A percentile compares a stretch with the other conserved stretches of the same genome.
Evolutionary conservation across 1,140 invertebrate species (phyloP).

Genomic region (Microvelia longipes): DNA sequence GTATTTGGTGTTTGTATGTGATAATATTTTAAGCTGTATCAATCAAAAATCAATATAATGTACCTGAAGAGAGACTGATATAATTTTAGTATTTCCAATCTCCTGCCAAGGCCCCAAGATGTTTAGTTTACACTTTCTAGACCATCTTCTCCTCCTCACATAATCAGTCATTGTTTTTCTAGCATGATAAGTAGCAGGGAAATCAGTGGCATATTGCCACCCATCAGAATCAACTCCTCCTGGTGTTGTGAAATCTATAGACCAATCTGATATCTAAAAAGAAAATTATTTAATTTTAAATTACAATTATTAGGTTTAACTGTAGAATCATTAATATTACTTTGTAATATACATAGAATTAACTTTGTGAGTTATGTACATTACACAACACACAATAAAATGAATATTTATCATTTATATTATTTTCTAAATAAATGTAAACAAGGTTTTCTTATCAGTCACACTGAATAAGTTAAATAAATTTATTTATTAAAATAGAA

Average conservation of each 20-base stretch:
- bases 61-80: constrained; percentile 64
- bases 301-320: constrained; percentile 1
- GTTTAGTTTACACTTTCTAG: constrained; percentile 58
- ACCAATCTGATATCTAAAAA: constrained; percentile 66
- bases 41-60: constrained; percentile 12
- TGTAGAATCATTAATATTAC: background rate
- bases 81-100: constrained; percentile 63
- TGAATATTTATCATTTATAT: no score
- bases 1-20: no score
- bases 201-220: constrained; percentile 89
- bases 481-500: no score
- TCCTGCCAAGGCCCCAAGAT: constrained; percentile 78
- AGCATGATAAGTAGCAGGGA: constrained; percentile 67
- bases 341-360: no score
- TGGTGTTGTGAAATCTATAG: constrained; percentile 69
- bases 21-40: background rate
- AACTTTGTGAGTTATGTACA: no score
- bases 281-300: constrained; percentile 6
- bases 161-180: constrained; percentile 77
- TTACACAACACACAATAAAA: no score
- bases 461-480: no score
- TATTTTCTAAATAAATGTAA: no score
- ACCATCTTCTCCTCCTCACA: constrained; percentile 70
- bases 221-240: constrained; percentile 80
- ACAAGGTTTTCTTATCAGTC: no score